These are phyloP conservation scores for Drosophila lacteicornis DNA, from an alignment of 1,140 invertebrate genomes.

Conservation along the genomic window DNA sequence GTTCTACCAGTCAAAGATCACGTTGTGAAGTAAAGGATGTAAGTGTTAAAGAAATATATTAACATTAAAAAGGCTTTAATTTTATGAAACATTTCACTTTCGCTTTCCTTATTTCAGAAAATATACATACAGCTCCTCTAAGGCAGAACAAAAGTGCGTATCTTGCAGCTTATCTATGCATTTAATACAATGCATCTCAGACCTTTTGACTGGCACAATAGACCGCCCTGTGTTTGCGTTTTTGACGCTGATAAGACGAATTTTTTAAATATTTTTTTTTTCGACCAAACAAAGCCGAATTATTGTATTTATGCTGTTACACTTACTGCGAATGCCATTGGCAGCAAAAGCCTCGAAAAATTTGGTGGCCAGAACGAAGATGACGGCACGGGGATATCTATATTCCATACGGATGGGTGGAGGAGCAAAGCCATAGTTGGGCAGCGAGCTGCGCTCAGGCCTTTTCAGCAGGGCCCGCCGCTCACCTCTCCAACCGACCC, in stretches of 20 bases:
- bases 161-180: conserved; percentile 22
- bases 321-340: conserved; percentile 84
- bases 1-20: no score
- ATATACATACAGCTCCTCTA: no score
- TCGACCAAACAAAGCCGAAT: conserved; percentile 52
- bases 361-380: conserved; percentile 77
- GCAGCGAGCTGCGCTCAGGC: conserved; percentile 54
- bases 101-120: no score
- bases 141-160: not conserved
- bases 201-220: conserved; percentile 33
- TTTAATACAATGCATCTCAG: conserved; percentile 15
- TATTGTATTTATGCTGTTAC: conserved; percentile 39
- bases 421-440: conserved; percentile 71
- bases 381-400: conserved; percentile 77
- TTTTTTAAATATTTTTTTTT: conserved; percentile 31
- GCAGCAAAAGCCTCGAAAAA: conserved; percentile 84
- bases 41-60: not conserved
- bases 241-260: conserved; percentile 52
- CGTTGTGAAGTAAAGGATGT: no score
- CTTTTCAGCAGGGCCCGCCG: conserved; percentile 34
- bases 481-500: conserved; percentile 33
- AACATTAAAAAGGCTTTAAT: not conserved
- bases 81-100: not conserved
- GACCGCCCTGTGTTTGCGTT: conserved; percentile 34
- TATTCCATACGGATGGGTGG: conserved; percentile 55